A percentile compares a stretch with the other conserved stretches of the same genome.
Evolutionary conservation across 1,140 invertebrate species (phyloP).

Genomic region (Ctenoplectra terminalis): DNA sequence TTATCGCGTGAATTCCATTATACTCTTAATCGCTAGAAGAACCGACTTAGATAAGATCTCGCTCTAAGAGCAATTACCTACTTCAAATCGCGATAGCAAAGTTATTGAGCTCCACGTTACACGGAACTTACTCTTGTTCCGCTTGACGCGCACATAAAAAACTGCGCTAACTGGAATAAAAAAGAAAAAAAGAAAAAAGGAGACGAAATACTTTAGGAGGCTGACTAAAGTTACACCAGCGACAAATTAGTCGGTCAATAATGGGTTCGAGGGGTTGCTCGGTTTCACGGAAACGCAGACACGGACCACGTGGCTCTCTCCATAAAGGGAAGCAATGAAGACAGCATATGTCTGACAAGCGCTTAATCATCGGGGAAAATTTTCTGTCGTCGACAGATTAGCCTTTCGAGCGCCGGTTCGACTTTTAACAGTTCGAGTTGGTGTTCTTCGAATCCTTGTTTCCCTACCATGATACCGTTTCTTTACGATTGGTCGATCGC

Average conservation of each 20-base stretch:
- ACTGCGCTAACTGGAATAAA: not conserved
- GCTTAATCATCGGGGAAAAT: constrained; percentile 76
- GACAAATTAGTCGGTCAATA: constrained; percentile 69
- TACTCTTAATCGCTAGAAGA: not conserved
- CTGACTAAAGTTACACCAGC: constrained; percentile 59
- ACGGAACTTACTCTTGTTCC: constrained; percentile 30
- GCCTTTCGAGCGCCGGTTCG: constrained; percentile 41
- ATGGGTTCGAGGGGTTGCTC: constrained; percentile 37
- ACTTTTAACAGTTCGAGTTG: constrained; percentile 6
- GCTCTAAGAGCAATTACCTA: not conserved
- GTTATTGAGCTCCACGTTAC: not conserved
- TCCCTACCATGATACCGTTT: not conserved
- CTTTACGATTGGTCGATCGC: not conserved
- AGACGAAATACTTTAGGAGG: constrained; percentile 18
- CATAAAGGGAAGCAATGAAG: constrained; percentile 72
- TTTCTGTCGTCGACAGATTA: constrained; percentile 72
- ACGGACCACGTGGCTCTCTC: constrained; percentile 53
- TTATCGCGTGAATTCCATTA: not conserved
- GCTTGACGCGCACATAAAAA: not conserved
- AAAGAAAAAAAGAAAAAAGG: too few relatives aligned
- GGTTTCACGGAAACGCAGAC: constrained; percentile 65
- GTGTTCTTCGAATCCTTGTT: not conserved
- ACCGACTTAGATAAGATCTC: not conserved
- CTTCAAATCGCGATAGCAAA: not conserved
- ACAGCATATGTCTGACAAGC: constrained; percentile 71